Evolutionary conservation across 1,140 invertebrate species (phyloP), one percentile per base, ranked within the genome.

Genomic region (Drosophila triauraria): DNA sequence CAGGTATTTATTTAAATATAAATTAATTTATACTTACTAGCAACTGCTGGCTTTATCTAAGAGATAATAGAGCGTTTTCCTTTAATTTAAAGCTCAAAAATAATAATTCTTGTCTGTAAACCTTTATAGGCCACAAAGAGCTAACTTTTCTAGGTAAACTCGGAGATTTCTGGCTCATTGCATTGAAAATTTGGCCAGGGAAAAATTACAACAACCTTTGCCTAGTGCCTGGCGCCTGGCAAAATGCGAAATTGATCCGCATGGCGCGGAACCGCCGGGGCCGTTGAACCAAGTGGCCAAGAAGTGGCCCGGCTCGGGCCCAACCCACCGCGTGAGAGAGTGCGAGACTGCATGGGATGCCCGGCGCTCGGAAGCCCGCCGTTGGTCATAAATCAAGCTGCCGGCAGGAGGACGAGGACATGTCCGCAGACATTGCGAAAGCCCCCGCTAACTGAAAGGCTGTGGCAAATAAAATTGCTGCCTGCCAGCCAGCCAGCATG

Each of bases 331-430:
- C 30, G 23, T 32, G 10, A 23, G 10, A 23, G 44, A 32, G 13
- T 17, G 32, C 17, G 4, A 8, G 3, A 15, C 8, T 32, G 30
- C 30, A 32, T 32, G n/a, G 2, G 8, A 25, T 23, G 7, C 40
- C 27, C 27, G 27, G 5, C 43, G 42, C 32, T 38, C 56, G 38
- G 32, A 59, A 51, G 51, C 32, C 50, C 12, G 32, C 54, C 43
- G 53, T 50, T 64, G 76, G 80, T 43, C 80, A 83, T 83, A 83
- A 83, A 83, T 83, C 80, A 83, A 79, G 69, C 43, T 32, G 58
- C 46, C 35, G 42, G 38, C 42, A 48, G 35, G 23, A 58, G 69
- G 47, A 77, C 70, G 62, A 60, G 46, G 46, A 50, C 59, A 56
- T 56, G 53, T 56, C 35, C 53, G 59, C 46, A 62, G 59, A 53